Conservation (phyloP, 1,140 invertebrate species). For the Portunus trituberculatus region DNA sequence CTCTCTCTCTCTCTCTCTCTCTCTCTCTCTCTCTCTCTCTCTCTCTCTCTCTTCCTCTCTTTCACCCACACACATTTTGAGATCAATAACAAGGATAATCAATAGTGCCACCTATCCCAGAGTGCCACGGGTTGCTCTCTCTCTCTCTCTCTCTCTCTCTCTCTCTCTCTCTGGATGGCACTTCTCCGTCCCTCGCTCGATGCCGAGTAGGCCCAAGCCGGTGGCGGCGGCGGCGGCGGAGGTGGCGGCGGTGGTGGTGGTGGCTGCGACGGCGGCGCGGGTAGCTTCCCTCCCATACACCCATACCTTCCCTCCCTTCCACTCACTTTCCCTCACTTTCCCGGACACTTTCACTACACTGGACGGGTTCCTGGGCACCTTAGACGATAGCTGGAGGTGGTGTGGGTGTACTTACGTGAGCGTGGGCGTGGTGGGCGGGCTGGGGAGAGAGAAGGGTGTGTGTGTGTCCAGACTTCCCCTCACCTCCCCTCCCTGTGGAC, state of each 20-base stretch:
- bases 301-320: constrained; percentile 40
- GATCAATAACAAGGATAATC: constrained; percentile 70
- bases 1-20: constrained; percentile 33
- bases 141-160: constrained; percentile 54
- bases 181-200: constrained; percentile 66
- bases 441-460: constrained; percentile 51
- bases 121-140: constrained; percentile 55
- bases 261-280: constrained; percentile 32
- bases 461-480: constrained; percentile 59
- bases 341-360: not conserved
- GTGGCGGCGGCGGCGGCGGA: constrained; percentile 44
- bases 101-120: constrained; percentile 66
- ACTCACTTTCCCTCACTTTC: constrained; percentile 32
- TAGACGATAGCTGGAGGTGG: not conserved
- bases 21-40: constrained; percentile 18
- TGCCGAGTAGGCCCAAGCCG: constrained; percentile 64
- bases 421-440: constrained; percentile 66
- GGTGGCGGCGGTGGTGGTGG: constrained; percentile 57
- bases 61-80: constrained; percentile 32
- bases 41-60: not conserved
- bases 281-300: constrained; percentile 58
- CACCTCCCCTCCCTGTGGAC: constrained; percentile 66
- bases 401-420: constrained; percentile 61
- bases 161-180: constrained; percentile 50
- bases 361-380: constrained; percentile 30